Base-by-base conservation (phyloP, 2,113 vertebrate genomes). In the Tursiops truncatus region DNA sequence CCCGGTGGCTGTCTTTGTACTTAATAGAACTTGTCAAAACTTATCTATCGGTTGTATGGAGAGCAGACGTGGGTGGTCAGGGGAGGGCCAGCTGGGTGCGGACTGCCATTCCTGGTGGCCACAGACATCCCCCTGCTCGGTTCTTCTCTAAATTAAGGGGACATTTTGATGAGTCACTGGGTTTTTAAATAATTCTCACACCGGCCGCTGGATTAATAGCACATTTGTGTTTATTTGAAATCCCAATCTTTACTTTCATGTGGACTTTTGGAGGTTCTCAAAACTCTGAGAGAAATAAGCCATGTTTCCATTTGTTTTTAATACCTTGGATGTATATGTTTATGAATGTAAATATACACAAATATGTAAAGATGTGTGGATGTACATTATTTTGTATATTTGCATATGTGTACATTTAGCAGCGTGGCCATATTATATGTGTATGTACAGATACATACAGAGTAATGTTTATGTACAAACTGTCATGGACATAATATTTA, bases 1-100 rank as follows among this genome's bases (percentile, higher is more conserved):
- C 98, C 98, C 96, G 94, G 98, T 98, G 98, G 98, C 98, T 95
- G 97, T 97, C 98, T 99, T 99, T 99, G 98, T 99, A 99, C 98
- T 99, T 99, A 98, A 99, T 99, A 98, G 98, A 98, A 98, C 98
- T 98, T 99, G 99, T 99, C 99, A 99, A 98, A 99, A 99, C 98
- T 98, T 98, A 99, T 99, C 99, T 99, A 98, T 99, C 98, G 98
- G 98, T 97, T 96, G 97, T 95, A 97, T 90, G 44, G 98, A 98
- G 98, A 98, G 94, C 97, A 98, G 98, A 98, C 97, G 97, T 98
- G 98, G 99, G 99, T 99, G 99, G 99, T 93, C 98, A 98, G 97
- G 83, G 97, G 95, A 93, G 98, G 47, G 98, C 98, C 97, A 98
- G 98, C 98, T 92, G 95, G 91, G 98, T 1, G 86, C 86, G 79